Conservation (phyloP, 2,797 vertebrate species). For the Podarcis siculus region DNA sequence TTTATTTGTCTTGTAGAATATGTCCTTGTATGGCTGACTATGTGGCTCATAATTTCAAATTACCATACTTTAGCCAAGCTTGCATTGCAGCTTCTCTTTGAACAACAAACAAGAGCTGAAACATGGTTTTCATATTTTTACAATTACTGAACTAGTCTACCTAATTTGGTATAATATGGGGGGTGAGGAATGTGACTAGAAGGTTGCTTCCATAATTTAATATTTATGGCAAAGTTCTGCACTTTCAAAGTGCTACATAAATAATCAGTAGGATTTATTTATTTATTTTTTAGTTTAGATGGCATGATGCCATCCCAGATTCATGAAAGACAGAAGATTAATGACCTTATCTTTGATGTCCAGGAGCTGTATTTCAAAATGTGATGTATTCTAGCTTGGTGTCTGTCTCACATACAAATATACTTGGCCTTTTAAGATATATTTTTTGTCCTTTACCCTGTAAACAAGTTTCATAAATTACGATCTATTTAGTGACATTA, state of each 20-base stretch:
- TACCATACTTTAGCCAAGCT: not conserved
- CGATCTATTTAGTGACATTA: conserved; percentile 68
- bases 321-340: conserved; percentile 18
- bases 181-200: not conserved
- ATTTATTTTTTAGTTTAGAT: not conserved
- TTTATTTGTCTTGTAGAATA: not conserved
- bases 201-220: not conserved
- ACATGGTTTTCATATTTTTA: not conserved
- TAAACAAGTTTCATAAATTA: conserved; percentile 70
- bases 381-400: conserved; percentile 43
- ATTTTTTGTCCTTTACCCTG: conserved; percentile 66
- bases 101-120: not conserved
- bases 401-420: conserved; percentile 63
- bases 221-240: not conserved
- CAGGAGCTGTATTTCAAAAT: not conserved
- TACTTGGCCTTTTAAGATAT: conserved; percentile 44
- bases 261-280: not conserved
- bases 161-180: not conserved
- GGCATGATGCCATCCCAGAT: not conserved
- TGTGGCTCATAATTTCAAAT: not conserved
- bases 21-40: not conserved
- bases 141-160: not conserved
- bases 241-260: not conserved
- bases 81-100: not conserved
- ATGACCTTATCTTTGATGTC: conserved; percentile 6